phyloP scores from a whole-genome alignment of 2,797 vertebrate genomes.

The Poecilia velifera region DNA sequence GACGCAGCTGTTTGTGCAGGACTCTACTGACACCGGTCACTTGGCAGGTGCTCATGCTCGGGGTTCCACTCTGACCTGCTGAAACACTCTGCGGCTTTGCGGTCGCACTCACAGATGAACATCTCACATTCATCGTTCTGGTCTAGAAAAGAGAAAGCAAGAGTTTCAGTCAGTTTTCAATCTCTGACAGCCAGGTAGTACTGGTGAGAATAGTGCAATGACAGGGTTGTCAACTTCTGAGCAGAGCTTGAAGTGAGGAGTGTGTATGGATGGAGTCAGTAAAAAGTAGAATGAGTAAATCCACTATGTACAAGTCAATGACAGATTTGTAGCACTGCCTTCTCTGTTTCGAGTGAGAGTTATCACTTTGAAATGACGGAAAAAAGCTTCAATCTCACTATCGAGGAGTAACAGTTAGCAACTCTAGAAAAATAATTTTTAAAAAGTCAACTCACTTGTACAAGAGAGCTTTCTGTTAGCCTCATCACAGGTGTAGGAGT shows the following conservation, averaged over 20 bases:
- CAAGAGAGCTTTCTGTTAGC: constrained; percentile 66
- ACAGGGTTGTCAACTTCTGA: neutral
- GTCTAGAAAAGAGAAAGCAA: constrained; percentile 60
- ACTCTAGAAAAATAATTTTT: neutral
- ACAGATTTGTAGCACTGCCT: neutral
- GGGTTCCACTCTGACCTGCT: constrained; percentile 67
- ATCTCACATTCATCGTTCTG: constrained; percentile 74
- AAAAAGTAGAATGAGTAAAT: neutral
- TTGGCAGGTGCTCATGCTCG: constrained; percentile 48
- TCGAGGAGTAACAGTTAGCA: neutral
- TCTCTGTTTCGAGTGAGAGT: no score
- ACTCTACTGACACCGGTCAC: constrained; percentile 60
- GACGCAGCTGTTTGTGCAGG: neutral
- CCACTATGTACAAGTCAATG: neutral
- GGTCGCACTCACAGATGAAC: constrained; percentile 89
- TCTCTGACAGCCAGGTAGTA: neutral
- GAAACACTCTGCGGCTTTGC: constrained; percentile 83
- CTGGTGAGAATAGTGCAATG: neutral
- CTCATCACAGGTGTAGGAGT: constrained; percentile 70
- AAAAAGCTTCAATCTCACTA: neutral
- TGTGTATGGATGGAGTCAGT: neutral
- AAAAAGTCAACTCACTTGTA: constrained; percentile 58
- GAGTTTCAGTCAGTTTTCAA: neutral
- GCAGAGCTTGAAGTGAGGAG: neutral
- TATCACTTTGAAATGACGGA: no score